Evolutionary conservation across 2,797 vertebrate species (phyloP), one percentile per base, ranked within the genome.

Genomic region (Propithecus deckenii): DNA sequence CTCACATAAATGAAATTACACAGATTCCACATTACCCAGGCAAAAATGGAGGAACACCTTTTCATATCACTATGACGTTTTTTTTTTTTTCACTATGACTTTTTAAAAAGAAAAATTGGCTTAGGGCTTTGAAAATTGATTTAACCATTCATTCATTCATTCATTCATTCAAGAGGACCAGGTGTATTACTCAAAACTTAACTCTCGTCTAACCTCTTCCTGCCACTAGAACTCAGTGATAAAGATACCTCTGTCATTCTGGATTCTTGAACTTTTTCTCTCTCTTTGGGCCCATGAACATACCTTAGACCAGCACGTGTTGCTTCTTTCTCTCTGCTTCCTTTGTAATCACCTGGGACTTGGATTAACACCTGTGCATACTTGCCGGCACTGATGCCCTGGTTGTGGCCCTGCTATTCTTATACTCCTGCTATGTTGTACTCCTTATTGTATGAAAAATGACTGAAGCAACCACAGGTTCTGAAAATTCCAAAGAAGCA

Each of bases 1-100:
- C 80, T 81, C 61, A 81, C 59, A 43, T 59, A 88, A 81, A 50
- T 90, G 61, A 95, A 96, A 86, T 67, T 67, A 83, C 72, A 61
- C 23, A 83, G 85, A 88, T 90, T 94, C 81, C 87, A 89, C 76
- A 89, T 89, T 46, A 74, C 30, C 35, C 80, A 91, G 32, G 35
- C 57, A 93, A 59, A 86, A 71, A 15, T 86, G 52, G 41, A 32
- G 78, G 55, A 67, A 7, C 17, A n/a, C 12, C 38, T 46, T 59
- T 79, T 78, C 57, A 72, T 85, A 78, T 55, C 22, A 46, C 46
- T 83, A 20, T 91, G 65, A 65, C 50, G 61, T 85, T 89, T 63
- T 9, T 55, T 57, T 41, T 41, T 41, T 41, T 41, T 41, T 7
- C 41, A 41, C 5, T 41, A 41, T 41, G 41, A 41, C 41, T 41